These are phyloP conservation scores for Ditylenchus weischeri DNA, from an alignment of 2,888 invertebrate genomes.

Conservation along the genomic window DNA sequence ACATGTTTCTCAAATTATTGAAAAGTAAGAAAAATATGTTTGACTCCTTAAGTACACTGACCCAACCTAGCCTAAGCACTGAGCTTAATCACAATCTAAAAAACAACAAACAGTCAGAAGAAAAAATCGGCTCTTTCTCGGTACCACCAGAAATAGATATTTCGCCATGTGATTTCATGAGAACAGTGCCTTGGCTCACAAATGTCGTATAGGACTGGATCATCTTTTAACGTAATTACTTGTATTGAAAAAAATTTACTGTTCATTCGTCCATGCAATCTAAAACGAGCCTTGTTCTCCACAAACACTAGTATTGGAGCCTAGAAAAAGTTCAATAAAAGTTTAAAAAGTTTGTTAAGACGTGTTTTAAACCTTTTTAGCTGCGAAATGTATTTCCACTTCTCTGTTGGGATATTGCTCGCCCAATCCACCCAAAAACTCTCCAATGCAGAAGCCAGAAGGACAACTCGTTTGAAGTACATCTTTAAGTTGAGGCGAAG, in stretches of 20 bases:
- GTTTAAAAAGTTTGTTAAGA: not conserved
- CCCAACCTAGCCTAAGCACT: too few species aligned
- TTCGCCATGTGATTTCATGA: constrained; percentile 55
- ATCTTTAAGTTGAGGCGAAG: constrained; percentile 41
- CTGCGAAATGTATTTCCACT: constrained; percentile 42
- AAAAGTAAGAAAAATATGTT: too few species aligned
- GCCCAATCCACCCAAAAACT: constrained; percentile 53
- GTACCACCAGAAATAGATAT: constrained; percentile 49
- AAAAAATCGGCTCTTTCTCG: too few species aligned
- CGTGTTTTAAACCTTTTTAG: constrained; percentile 27
- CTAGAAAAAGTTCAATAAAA: constrained; percentile 20
- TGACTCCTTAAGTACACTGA: too few species aligned
- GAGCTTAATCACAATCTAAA: too few species aligned
- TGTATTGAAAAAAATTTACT: constrained; percentile 7
- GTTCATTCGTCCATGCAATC: constrained; percentile 54
- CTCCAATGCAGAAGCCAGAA: constrained; percentile 56
- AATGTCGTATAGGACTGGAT: constrained; percentile 30
- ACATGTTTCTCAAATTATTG: not conserved
- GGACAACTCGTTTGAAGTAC: constrained; percentile 52
- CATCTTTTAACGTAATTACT: too few species aligned
- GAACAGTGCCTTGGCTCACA: constrained; percentile 49
- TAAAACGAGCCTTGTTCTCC: constrained; percentile 52
- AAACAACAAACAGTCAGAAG: too few species aligned
- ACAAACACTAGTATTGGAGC: constrained; percentile 56
- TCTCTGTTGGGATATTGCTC: constrained; percentile 54